Conservation (phyloP, 2,888 invertebrate genomes). For the Aquatica leii region DNA sequence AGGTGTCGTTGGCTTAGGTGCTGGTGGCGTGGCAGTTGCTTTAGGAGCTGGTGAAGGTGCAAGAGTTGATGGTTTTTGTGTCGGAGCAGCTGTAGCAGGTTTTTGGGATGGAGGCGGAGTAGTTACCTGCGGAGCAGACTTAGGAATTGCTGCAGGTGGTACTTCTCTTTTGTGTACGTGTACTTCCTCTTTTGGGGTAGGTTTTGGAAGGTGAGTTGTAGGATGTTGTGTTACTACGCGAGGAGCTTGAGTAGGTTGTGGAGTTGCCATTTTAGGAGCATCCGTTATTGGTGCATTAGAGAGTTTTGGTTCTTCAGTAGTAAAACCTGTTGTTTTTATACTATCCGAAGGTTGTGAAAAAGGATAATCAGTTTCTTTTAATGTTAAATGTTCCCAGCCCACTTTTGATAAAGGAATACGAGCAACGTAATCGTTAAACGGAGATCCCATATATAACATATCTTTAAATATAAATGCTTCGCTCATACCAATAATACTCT, state of each 20-base stretch:
- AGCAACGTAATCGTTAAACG: slow-evolving; percentile 71
- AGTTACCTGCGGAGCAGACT: no score
- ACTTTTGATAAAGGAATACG: slow-evolving; percentile 68
- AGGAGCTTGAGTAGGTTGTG: slow-evolving; percentile 14
- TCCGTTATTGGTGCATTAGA: not conserved
- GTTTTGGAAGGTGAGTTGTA: not conserved
- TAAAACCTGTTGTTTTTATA: no score
- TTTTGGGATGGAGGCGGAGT: slow-evolving; percentile 17
- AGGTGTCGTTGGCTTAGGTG: slow-evolving; percentile 6
- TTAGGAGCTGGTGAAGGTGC: slow-evolving; percentile 24
- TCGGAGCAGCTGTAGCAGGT: slow-evolving; percentile 1
- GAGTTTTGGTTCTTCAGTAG: slow-evolving; percentile 25
- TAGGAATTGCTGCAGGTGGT: no score
- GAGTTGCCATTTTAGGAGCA: slow-evolving; percentile 5
- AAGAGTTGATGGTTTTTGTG: slow-evolving; percentile 14
- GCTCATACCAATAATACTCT: slow-evolving; percentile 64
- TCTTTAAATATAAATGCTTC: slow-evolving; percentile 74
- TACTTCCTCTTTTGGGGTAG: no score
- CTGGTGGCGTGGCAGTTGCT: slow-evolving; percentile 18
- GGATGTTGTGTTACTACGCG: slow-evolving; percentile 3
- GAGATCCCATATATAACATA: slow-evolving; percentile 73
- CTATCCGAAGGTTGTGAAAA: no score
- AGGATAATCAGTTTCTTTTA: not conserved
- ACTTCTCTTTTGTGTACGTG: no score
- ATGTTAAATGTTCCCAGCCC: slow-evolving; percentile 53